Conservation (phyloP, 2,113 vertebrate species). For the Genyomyrus donnyi region DNA sequence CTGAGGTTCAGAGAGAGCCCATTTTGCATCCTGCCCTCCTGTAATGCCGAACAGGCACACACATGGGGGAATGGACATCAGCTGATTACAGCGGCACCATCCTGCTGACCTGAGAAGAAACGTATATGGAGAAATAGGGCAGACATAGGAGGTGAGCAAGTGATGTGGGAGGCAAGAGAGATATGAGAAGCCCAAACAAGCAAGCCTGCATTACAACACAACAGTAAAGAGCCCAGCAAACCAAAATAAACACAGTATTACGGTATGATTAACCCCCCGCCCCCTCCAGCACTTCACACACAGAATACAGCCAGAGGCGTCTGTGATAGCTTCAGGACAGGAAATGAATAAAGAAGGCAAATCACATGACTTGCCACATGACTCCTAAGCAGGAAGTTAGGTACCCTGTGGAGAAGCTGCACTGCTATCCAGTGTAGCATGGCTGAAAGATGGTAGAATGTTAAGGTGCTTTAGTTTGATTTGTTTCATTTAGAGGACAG, state of each 20-base stretch:
- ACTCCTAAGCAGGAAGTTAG: background rate
- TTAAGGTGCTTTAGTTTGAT: background rate
- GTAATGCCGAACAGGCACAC: background rate
- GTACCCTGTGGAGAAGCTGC: background rate
- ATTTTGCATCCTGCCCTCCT: background rate
- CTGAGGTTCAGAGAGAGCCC: background rate
- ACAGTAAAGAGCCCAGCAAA: background rate
- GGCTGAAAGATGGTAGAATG: background rate
- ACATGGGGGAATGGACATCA: background rate
- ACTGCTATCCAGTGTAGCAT: background rate
- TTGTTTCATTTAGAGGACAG: background rate
- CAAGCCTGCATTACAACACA: background rate
- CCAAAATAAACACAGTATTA: background rate
- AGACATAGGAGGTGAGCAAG: background rate
- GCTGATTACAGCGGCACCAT: background rate
- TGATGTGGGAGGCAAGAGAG: background rate
- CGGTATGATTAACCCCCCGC: background rate
- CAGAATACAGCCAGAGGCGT: background rate
- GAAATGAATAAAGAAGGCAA: background rate
- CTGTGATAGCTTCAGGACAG: background rate
- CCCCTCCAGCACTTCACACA: background rate
- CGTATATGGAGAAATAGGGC: background rate
- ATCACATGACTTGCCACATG: background rate
- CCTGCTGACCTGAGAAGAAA: background rate
- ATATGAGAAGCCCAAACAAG: background rate